Evolutionary conservation across 2,113 vertebrate genomes (phyloP).

Genomic region (Myotis brandtii): DNA sequence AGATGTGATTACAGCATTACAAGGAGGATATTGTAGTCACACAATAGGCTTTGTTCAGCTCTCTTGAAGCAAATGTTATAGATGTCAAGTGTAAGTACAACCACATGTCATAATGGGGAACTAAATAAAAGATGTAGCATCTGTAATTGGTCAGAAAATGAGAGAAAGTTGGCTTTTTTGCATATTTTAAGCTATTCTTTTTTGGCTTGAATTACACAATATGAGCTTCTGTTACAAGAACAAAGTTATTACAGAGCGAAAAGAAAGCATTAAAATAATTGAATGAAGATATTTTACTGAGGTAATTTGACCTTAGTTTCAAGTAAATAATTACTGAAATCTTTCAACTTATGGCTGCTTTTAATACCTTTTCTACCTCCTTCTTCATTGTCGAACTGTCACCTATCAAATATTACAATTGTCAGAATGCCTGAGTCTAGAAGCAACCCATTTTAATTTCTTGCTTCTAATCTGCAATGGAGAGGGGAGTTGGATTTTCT

Average conservation of each 20-base stretch:
- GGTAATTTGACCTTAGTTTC: slow-evolving; percentile 39
- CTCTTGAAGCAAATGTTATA: slow-evolving; percentile 37
- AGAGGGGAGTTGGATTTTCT: slow-evolving; percentile 9
- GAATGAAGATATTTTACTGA: slow-evolving; percentile 39
- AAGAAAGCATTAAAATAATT: slow-evolving; percentile 47
- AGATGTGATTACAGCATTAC: slow-evolving; percentile 46
- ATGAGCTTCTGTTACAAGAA: background rate
- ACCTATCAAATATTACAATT: background rate
- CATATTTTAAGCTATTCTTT: slow-evolving; percentile 4
- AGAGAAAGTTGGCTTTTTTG: background rate
- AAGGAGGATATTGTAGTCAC: slow-evolving; percentile 40
- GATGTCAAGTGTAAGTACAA: slow-evolving; percentile 34
- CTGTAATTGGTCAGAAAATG: slow-evolving; percentile 49
- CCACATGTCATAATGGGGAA: slow-evolving; percentile 29
- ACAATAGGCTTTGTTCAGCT: slow-evolving; percentile 33
- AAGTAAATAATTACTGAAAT: slow-evolving; percentile 13
- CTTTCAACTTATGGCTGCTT: slow-evolving; percentile 15
- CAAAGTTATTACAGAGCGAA: slow-evolving; percentile 33
- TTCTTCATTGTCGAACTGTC: slow-evolving; percentile 7
- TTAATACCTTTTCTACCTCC: background rate
- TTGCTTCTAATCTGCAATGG: slow-evolving; percentile 37
- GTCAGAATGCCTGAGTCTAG: background rate
- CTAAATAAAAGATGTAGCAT: slow-evolving; percentile 26
- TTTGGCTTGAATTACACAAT: background rate
- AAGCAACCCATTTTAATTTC: slow-evolving; percentile 32